Base-by-base conservation (phyloP, 2,113 vertebrate species). In the Centropus unirufus region DNA sequence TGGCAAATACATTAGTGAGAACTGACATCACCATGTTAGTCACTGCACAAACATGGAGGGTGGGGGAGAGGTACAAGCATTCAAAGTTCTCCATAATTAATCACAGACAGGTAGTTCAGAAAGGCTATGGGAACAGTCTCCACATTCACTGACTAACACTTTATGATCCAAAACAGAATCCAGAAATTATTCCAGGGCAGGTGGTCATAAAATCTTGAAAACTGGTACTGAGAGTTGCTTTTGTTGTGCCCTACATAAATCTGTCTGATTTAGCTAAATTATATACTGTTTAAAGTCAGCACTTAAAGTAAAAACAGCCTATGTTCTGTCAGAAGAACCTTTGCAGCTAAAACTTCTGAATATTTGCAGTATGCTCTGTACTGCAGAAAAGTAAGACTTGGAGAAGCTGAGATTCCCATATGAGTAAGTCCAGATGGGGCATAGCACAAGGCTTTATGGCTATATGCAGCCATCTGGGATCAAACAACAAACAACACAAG, bases 21-120 rank as follows among this genome's bases (percentile, higher is more conserved):
- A 90, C 93, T 96, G 95, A 95, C 92, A 96, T 96, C 96, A 97
- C 82, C 64, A n/a, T 93, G 92, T 97, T 96, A 96, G 96, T 93
- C 96, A 96, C 82, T 88, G 83, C 3, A 5, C 88, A 96, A 91
- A 91, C 90, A 88, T 75, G 88, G 93, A 88, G 85, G 75, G 78
- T 93, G 93, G 94, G 6, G 23, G 69, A 30, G 76, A 91, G 83
- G 72, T 88, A 90, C 83, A 90, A 75, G 92, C 83, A 2, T 77
- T 96, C 57, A 47, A 85, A 55, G 47, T 55, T 92, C 90, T 94
- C 92, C 88, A 23, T 87, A 91, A 94, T 97, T 96, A 96, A 95
- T 97, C 91, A 95, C 95, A 90, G 83, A n/a, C 86, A 90, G 90
- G 90, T 96, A 90, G 82, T 86, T 95, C 92, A 83, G 86, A 47